Conservation (phyloP, 1,140 invertebrate species). For the Lineus longissimus region DNA sequence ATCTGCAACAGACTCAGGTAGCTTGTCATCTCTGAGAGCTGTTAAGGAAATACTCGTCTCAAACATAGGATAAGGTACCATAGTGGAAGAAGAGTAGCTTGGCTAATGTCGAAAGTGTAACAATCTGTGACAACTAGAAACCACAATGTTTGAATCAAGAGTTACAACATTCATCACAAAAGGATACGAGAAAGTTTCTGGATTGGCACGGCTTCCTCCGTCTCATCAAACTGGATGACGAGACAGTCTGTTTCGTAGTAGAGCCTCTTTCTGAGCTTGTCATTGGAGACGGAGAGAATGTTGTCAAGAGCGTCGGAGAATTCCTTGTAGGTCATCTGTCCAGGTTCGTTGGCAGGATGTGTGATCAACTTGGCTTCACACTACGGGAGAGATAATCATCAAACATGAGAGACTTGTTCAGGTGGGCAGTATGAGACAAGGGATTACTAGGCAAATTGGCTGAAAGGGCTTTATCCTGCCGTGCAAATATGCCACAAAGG, state of each 20-base stretch:
- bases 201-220: slow-evolving; percentile 34
- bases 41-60: too few relatives aligned
- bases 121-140: too few relatives aligned
- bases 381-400: slow-evolving; percentile 2
- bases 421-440: too few relatives aligned
- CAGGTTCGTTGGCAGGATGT: slow-evolving; percentile 29
- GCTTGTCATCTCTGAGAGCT: slow-evolving; percentile 28
- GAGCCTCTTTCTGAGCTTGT: slow-evolving; percentile 34
- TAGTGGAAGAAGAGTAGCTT: too few relatives aligned
- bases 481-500: too few relatives aligned
- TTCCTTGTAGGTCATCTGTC: slow-evolving; percentile 41
- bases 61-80: neutral
- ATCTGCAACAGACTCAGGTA: slow-evolving; percentile 31
- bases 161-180: slow-evolving; percentile 8
- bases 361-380: slow-evolving; percentile 38
- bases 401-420: too few relatives aligned
- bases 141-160: too few relatives aligned
- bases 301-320: slow-evolving; percentile 45
- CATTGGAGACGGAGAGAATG: slow-evolving; percentile 38
- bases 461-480: neutral
- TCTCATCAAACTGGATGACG: slow-evolving; percentile 26
- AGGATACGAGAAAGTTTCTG: slow-evolving; percentile 48
- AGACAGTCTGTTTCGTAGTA: slow-evolving; percentile 41
- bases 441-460: neutral
- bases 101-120: too few relatives aligned